Base-by-base conservation (phyloP, 2,888 invertebrate genomes). In the Cephus pygmeus region DNA sequence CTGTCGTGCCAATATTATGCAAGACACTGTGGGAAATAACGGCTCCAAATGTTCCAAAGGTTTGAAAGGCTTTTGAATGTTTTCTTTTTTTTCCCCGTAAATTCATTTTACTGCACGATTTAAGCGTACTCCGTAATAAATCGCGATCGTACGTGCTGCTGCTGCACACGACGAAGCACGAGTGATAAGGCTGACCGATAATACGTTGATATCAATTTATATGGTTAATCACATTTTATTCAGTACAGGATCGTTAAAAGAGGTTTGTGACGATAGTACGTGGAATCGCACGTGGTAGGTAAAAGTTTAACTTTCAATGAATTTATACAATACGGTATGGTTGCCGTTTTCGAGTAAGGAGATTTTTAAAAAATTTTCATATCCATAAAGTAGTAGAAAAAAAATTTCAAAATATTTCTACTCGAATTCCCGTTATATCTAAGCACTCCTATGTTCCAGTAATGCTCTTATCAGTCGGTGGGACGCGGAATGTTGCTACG, bases 11-110 rank as follows among this genome's bases (percentile, higher is more conserved):
- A 82, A 82, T 83, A 85, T 87, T 87, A 86, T 83, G 87, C 86
- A 86, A 87, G 82, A 79, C 79, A 83, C 84, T 83, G 86, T 88
- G 88, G 87, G 87, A 88, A 88, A 85, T 86, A 79, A 84, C 71
- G 30, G 30, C 11, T 35, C 6, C 6, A 15, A 15, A 40, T 40
- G 40, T 40, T 40, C 12, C 6, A 6, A 40, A 15, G 15, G 15
- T 4, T 15, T 1, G 35, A 35, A 40, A 15, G 6, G 4, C 31
- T 33, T 30, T 69, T 6, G 12, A 15, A 12, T 23, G 2, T 11
- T 69, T 69, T 23, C 11, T 31, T 69, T 33, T 69, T 9, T 31
- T 31, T 31, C 31, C 1, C 31, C 31, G 30, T 15, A 15, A 40
- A 40, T 15, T 40, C 40, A 40, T 15, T 40, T 40, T 15, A 40